A percentile compares a stretch with the other conserved stretches of the same genome.
Evolutionary conservation across 2,113 vertebrate genomes (phyloP).

Genomic region (Mystacornis crossleyi): DNA sequence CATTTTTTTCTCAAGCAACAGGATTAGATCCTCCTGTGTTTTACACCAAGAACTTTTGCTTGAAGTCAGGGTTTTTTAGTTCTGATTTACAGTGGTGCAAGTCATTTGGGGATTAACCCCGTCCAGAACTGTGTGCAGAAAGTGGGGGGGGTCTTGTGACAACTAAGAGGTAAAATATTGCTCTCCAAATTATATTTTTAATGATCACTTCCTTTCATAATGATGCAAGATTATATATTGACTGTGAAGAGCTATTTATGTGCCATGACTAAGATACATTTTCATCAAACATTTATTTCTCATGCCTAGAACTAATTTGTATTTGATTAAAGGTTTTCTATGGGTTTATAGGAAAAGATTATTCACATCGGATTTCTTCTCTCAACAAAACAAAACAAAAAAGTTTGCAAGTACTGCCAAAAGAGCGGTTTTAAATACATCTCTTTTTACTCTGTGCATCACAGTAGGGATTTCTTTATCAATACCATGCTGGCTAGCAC

Average conservation of each 20-base stretch:
- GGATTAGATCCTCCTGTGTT: constrained; percentile 24
- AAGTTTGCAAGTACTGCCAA: constrained; percentile 3
- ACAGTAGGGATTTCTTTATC: constrained; percentile 58
- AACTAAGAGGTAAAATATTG: constrained; percentile 60
- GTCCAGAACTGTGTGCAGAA: not conserved
- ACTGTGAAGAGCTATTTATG: constrained; percentile 63
- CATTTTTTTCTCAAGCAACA: not conserved
- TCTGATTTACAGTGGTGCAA: constrained; percentile 48
- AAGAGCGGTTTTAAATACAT: constrained; percentile 37
- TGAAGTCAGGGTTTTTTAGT: constrained; percentile 32
- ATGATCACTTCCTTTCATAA: constrained; percentile 70
- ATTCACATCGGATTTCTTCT: constrained; percentile 60
- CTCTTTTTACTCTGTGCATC: constrained; percentile 24
- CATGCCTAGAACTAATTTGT: constrained; percentile 69
- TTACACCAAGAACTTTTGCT: constrained; percentile 9
- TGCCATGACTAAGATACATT: constrained; percentile 47
- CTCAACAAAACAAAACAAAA: constrained; percentile 50
- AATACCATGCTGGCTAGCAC: not conserved
- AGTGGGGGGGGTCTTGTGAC: not conserved
- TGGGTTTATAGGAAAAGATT: constrained; percentile 52
- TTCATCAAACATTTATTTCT: constrained; percentile 68
- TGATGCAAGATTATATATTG: constrained; percentile 69
- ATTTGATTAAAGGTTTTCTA: constrained; percentile 77
- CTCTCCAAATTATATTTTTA: constrained; percentile 71
- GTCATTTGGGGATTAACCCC: constrained; percentile 37